Conservation (phyloP, 2,113 vertebrate species). For the Passer montanus region DNA sequence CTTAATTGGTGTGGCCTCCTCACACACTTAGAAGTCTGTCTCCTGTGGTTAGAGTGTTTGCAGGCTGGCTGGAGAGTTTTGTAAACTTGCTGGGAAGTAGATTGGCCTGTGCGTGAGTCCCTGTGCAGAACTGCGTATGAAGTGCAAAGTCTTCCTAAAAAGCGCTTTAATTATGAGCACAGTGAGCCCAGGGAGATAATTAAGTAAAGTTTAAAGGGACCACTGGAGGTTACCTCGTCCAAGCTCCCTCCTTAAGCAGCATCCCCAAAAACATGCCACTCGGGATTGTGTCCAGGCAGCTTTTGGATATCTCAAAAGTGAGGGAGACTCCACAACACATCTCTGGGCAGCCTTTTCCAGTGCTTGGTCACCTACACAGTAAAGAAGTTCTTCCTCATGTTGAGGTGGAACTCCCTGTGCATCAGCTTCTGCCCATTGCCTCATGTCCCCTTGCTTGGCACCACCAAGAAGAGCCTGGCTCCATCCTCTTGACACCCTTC, state of each 20-base stretch:
- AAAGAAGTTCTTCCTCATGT: background rate
- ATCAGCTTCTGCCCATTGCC: background rate
- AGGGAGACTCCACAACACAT: background rate
- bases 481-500: background rate
- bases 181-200: accelerated
- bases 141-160: background rate
- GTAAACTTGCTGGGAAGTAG: background rate
- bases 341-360: background rate
- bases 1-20: slow-evolving; percentile 15
- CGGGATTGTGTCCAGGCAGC: background rate
- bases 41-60: background rate
- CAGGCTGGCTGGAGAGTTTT: background rate
- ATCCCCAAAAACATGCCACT: accelerated
- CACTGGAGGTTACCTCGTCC: background rate
- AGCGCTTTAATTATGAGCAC: background rate
- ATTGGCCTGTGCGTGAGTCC: background rate
- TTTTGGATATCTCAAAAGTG: background rate
- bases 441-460: background rate
- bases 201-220: background rate
- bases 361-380: background rate
- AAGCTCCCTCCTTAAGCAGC: background rate
- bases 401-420: background rate
- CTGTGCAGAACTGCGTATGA: background rate
- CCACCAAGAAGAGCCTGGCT: background rate
- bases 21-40: background rate